Base-by-base conservation (phyloP, 1,140 invertebrate species). In the Bilobella aurantiaca region DNA sequence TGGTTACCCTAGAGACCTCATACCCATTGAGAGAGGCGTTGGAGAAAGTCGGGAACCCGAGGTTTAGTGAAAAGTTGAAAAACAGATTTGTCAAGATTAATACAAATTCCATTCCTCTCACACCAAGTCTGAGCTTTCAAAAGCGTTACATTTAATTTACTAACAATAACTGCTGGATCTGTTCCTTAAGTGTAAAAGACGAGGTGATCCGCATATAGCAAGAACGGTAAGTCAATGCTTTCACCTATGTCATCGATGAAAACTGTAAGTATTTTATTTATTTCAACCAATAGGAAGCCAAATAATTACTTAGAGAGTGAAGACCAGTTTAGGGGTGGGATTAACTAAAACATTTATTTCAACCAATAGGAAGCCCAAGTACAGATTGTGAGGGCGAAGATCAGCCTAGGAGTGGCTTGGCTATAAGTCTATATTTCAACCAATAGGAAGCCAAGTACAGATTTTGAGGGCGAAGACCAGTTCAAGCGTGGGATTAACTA, bases 171-270 rank as follows among this genome's bases (percentile, higher is more conserved):
- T 28, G 27, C 8, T 14, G 29, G 23, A 21, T 25, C 21, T 29
- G 57, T 12, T 2, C 28, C 58, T 2, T 29, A 3, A 3, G 29
- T 31, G 16, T 14, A 34, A n/a, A 74, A 31, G 3, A 72, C 73
- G 18, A 72, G 74, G 60, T 76, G 72, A 42, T 75, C 74, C 16
- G 73, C 75, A 58, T 71, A 75, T 1, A 72, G 32, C 1, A 63
- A 23, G 8, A 60, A 61, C 3, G 67, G 66, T n/a, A 65, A 27
- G 23, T 67, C 27, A 1, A 53, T 28, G 46, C 21, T 27, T 34
- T 30, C 62, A 3, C 67, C 68, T 3, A 74, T 69, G 58, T 74
- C 73, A 37, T 68, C 72, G 0, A 68, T 71, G 57, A 69, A 75
- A 1, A 73, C 56, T 5, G 65, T 65, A 57, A 70, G 75, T 23